A percentile compares a stretch with the other conserved stretches of the same genome.
Evolutionary conservation across 1,140 invertebrate genomes (phyloP).

Genomic region (Stegodyphus dumicola): DNA sequence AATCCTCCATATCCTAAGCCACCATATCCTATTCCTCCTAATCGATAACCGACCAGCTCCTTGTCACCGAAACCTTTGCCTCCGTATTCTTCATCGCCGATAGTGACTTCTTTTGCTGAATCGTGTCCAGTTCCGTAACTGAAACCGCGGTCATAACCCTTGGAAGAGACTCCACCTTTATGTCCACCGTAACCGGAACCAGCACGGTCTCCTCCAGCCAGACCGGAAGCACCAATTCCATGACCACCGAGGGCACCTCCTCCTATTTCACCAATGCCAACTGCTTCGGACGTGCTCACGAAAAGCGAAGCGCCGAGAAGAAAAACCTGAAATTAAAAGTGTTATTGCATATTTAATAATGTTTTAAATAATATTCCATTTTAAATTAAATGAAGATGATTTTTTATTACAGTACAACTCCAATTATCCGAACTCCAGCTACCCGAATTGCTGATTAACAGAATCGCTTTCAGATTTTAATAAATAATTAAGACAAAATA

Average conservation of each 20-base stretch:
- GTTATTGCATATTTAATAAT: too few relatives aligned
- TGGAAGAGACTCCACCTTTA: slow-evolving; percentile 19
- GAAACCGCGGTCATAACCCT: slow-evolving; percentile 26
- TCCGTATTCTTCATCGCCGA: slow-evolving; percentile 21
- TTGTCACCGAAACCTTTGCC: slow-evolving; percentile 41
- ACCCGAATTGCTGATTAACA: too few relatives aligned
- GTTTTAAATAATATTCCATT: too few relatives aligned
- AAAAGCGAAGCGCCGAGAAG: background rate
- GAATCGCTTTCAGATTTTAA: too few relatives aligned
- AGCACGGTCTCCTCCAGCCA: slow-evolving; percentile 1
- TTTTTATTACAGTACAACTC: too few relatives aligned
- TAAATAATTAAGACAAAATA: too few relatives aligned
- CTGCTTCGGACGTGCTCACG: background rate
- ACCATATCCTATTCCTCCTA: slow-evolving; percentile 24
- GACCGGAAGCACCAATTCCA: background rate
- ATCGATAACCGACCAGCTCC: slow-evolving; percentile 15
- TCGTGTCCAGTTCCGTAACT: slow-evolving; percentile 34
- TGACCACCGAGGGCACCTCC: slow-evolving; percentile 15
- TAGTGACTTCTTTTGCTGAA: background rate
- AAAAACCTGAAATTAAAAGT: too few relatives aligned
- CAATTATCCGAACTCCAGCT: too few relatives aligned
- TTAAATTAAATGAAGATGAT: too few relatives aligned
- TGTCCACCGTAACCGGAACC: slow-evolving; percentile 18
- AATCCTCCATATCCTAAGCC: slow-evolving; percentile 27
- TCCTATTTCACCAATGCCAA: background rate